Evolutionary conservation across 2,888 invertebrate genomes (phyloP).

Genomic region (Cremastobaeus sp.): DNA sequence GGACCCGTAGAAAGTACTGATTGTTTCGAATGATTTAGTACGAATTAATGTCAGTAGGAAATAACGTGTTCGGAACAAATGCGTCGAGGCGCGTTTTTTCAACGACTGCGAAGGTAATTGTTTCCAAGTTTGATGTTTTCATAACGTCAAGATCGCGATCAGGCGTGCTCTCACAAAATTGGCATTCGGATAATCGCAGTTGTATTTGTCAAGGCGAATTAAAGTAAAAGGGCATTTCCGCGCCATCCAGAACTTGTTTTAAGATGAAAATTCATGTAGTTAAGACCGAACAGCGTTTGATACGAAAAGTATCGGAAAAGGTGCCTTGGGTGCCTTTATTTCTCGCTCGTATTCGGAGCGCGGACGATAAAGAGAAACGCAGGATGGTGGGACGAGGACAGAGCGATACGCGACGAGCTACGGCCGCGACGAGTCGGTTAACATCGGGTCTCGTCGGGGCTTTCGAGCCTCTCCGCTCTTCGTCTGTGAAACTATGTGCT

Average conservation of each 20-base stretch:
- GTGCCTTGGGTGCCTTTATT: conserved; percentile 43
- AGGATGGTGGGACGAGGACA: no score
- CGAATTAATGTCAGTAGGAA: conserved; percentile 49
- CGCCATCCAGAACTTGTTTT: no score
- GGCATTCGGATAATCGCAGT: no score
- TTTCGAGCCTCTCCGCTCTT: neutral
- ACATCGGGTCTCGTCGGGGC: conserved; percentile 42
- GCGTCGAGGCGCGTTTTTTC: conserved; percentile 4
- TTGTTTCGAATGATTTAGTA: conserved; percentile 55
- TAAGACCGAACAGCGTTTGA: conserved; percentile 23
- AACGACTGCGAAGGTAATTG: conserved; percentile 28
- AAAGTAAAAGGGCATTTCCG: no score
- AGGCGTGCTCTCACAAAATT: no score
- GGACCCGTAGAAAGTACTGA: conserved; percentile 55
- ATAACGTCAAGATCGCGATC: no score
- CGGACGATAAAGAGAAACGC: neutral
- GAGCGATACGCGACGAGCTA: neutral
- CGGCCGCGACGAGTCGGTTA: conserved; percentile 25
- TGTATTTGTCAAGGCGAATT: no score
- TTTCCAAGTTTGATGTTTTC: conserved; percentile 42
- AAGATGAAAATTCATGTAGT: no score
- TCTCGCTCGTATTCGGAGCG: conserved; percentile 19
- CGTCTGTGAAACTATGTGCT: conserved; percentile 35
- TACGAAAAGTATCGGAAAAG: conserved; percentile 33
- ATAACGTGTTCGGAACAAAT: conserved; percentile 37